These are phyloP conservation scores for Sus scrofa DNA, from an alignment of 2,113 vertebrate genomes.

Conservation along the genomic window T2T-Sscrofa CM000814.6:5521501-5522000, in stretches of 20 bases:
- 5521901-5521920: background rate
- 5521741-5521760: background rate
- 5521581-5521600: background rate
- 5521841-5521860: background rate
- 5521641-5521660: background rate
- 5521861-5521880: background rate
- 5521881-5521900: too few relatives aligned
- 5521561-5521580: background rate
- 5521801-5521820: background rate
- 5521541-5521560: too few relatives aligned
- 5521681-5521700: background rate
- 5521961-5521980: too few relatives aligned
- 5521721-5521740: background rate
- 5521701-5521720: background rate
- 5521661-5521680: background rate
- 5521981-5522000: background rate
- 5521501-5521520: background rate
- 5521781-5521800: background rate
- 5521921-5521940: background rate
- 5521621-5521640: too few relatives aligned
- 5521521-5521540: background rate
- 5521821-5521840: background rate
- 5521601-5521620: background rate
- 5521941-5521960: background rate
- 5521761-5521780: background rate